Evolutionary conservation across 1,140 invertebrate species (phyloP).

Genomic region (Coelopa frigida): DNA sequence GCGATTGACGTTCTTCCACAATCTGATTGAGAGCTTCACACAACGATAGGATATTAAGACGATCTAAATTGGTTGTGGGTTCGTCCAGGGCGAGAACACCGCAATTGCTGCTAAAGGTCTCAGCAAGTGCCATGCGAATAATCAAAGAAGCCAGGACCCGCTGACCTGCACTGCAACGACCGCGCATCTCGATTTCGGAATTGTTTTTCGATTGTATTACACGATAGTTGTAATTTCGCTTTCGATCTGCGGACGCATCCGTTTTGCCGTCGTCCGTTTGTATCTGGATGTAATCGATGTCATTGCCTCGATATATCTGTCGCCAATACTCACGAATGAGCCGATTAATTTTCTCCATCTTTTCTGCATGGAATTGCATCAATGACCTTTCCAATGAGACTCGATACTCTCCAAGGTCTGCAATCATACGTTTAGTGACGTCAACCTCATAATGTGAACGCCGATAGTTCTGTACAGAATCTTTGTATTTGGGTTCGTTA

Average conservation of each 20-base stretch:
- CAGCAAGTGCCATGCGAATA: slow-evolving; percentile 91
- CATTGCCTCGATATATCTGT: slow-evolving; percentile 83
- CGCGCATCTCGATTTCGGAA: slow-evolving; percentile 85
- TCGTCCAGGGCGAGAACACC: slow-evolving; percentile 95
- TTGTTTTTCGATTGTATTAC: slow-evolving; percentile 80
- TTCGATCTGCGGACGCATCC: slow-evolving; percentile 46
- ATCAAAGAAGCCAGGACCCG: slow-evolving; percentile 91
- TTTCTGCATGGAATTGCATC: slow-evolving; percentile 71
- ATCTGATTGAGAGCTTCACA: slow-evolving; percentile 73
- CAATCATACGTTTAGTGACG: slow-evolving; percentile 53
- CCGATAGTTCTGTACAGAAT: slow-evolving; percentile 55
- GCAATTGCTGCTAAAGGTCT: slow-evolving; percentile 89
- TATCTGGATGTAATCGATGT: slow-evolving; percentile 79
- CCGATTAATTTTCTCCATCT: slow-evolving; percentile 85
- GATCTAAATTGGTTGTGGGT: slow-evolving; percentile 97
- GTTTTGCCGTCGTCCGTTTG: slow-evolving; percentile 56
- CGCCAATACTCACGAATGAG: slow-evolving; percentile 86
- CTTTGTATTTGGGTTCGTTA: slow-evolving; percentile 51
- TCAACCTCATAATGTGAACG: slow-evolving; percentile 51
- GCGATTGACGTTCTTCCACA: slow-evolving; percentile 53
- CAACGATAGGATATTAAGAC: slow-evolving; percentile 82
- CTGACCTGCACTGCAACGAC: slow-evolving; percentile 95
- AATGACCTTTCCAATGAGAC: slow-evolving; percentile 78
- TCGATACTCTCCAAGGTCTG: slow-evolving; percentile 70
- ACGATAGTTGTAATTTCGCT: slow-evolving; percentile 77